Percentiles rank a stretch among this genome's conserved stretches.
Evolutionary conservation across 2,888 invertebrate species (phyloP).

Genomic region (Cheiracanthium punctorium): DNA sequence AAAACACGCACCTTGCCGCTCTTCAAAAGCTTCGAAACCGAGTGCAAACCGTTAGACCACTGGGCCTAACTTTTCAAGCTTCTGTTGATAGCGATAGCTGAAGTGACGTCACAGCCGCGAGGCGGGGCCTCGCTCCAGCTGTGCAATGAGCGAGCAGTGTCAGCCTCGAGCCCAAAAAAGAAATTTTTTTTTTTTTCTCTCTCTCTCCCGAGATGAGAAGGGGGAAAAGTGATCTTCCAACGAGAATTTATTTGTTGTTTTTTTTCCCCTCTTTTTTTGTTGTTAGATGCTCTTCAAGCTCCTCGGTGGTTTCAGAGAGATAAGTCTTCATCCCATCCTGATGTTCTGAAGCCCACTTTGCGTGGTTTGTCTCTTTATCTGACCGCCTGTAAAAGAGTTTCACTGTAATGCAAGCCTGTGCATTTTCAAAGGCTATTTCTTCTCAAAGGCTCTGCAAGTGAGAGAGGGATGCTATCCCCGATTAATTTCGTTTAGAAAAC

Average conservation of each 20-base stretch:
- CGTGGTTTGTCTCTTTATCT: too few relatives aligned
- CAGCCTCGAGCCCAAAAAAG: background rate
- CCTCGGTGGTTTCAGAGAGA: background rate
- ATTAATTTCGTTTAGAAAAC: too few relatives aligned
- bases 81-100: constrained; percentile 56
- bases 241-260: background rate
- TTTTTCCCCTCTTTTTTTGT: background rate
- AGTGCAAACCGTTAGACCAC: constrained; percentile 63
- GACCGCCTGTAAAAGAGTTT: too few relatives aligned
- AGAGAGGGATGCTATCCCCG: too few relatives aligned
- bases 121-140: constrained; percentile 42
- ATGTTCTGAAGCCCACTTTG: background rate
- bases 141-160: constrained; percentile 49
- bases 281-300: constrained; percentile 3
- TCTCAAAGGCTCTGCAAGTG: too few relatives aligned
- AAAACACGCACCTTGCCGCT: constrained; percentile 9
- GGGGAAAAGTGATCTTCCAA: constrained; percentile 6
- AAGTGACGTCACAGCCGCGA: constrained; percentile 34
- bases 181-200: constrained; percentile 31
- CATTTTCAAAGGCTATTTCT: too few relatives aligned
- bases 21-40: constrained; percentile 39
- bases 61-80: constrained; percentile 68
- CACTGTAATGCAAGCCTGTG: too few relatives aligned
- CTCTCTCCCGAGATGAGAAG: constrained; percentile 19
- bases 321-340: background rate